phyloP scores from a whole-genome alignment of 2,113 vertebrate genomes.

The Corynorhinus townsendii region DNA sequence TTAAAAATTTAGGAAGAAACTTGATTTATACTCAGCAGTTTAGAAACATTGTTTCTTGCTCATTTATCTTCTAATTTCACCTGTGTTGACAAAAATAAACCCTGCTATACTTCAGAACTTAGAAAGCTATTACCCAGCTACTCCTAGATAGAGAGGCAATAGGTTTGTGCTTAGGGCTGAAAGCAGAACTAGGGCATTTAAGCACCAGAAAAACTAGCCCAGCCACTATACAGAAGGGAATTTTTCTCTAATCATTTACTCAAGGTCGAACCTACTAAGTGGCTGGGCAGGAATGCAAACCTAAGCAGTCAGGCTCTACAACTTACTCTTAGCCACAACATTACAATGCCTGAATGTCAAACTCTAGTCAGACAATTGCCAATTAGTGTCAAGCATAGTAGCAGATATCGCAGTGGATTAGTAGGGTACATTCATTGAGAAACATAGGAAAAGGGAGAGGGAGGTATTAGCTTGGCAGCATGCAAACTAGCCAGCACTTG shows the following conservation, averaged over 20 bases:
- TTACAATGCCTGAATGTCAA: background rate
- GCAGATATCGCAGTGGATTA: background rate
- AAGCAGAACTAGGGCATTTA: background rate
- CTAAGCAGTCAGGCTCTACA: background rate
- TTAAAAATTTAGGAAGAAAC: background rate
- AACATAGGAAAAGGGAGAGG: background rate
- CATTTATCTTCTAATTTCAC: background rate
- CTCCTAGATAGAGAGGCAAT: background rate
- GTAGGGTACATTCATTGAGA: background rate
- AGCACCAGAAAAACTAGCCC: background rate
- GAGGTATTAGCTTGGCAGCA: background rate
- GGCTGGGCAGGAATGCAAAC: background rate
- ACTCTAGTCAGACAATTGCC: background rate
- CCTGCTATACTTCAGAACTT: background rate
- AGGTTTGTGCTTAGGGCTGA: background rate
- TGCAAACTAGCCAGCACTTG: background rate
- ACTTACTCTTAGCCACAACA: background rate
- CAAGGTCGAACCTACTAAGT: background rate
- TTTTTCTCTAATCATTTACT: background rate
- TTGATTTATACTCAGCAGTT: background rate
- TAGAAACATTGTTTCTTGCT: background rate
- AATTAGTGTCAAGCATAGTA: background rate
- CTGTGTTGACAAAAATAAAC: background rate
- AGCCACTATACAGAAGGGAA: background rate
- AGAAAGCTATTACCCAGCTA: background rate